Conservation (phyloP, 2,797 vertebrate genomes). For the Enteromius unitaeniatus region DNA sequence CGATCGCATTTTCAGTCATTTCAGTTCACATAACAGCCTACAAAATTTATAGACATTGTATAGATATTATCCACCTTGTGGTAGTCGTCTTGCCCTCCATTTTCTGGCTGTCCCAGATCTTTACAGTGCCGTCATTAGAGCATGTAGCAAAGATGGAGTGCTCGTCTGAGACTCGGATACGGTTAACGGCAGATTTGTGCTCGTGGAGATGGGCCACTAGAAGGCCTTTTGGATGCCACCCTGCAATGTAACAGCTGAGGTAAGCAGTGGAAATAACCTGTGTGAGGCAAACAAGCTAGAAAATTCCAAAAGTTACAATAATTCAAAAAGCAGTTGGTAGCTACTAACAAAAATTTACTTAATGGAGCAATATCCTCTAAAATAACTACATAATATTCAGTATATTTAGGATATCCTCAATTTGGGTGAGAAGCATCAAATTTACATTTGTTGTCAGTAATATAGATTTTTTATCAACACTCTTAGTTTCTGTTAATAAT, state of each 20-base stretch:
- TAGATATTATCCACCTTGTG: constrained; percentile 80
- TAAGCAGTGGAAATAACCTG: not conserved
- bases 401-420: too few species aligned
- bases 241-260: constrained; percentile 68
- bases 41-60: not conserved
- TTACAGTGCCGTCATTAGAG: constrained; percentile 96
- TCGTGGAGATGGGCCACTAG: constrained; percentile 96
- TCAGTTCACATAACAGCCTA: not conserved
- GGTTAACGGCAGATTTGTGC: constrained; percentile 93
- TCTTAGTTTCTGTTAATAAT: not conserved
- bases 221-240: constrained; percentile 95
- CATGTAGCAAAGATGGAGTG: constrained; percentile 96
- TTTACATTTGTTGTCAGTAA: not conserved
- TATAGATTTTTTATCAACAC: not conserved
- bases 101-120: constrained; percentile 99
- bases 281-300: not conserved
- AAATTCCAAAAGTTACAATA: not conserved
- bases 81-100: constrained; percentile 99
- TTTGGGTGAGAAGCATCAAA: too few species aligned
- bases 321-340: not conserved
- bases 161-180: constrained; percentile 94
- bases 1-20: not conserved
- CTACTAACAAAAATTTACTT: not conserved
- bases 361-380: not conserved
- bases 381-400: not conserved